These are phyloP conservation scores for Engraulis encrasicolus DNA, from an alignment of 2,113 vertebrate genomes.

Conservation along the genomic window DNA sequence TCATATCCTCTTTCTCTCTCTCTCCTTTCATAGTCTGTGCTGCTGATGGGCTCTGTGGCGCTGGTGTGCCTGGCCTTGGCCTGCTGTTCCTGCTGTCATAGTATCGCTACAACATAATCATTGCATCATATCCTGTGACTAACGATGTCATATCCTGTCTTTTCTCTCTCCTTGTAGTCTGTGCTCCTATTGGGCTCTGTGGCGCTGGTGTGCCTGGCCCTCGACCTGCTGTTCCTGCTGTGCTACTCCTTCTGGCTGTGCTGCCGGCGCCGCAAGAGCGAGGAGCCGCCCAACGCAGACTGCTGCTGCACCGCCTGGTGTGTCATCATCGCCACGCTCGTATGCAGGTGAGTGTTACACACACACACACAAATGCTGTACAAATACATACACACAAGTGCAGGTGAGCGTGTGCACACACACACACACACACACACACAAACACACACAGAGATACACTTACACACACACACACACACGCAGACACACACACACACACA, in stretches of 20 bases:
- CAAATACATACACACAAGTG: not conserved
- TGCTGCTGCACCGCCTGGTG: constrained; percentile 99
- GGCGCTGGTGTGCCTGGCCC: constrained; percentile 88
- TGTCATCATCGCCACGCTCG: constrained; percentile 93
- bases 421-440: no score
- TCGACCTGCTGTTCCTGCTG: constrained; percentile 93
- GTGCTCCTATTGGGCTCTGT: constrained; percentile 88
- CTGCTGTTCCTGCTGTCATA: no score
- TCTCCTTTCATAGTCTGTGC: not conserved
- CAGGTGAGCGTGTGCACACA: no score
- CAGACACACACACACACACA: no score
- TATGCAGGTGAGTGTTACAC: constrained; percentile 87
- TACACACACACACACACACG: not conserved
- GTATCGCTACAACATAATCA: not conserved
- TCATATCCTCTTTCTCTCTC: not conserved
- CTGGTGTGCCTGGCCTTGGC: constrained; percentile 89
- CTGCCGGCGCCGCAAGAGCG: constrained; percentile 85
- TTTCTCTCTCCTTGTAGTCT: constrained; percentile 73
- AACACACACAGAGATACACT: not conserved
- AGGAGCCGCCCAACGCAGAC: constrained; percentile 84
- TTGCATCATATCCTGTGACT: not conserved
- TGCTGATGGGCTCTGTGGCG: not conserved
- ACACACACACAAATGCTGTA: not conserved
- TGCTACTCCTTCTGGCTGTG: constrained; percentile 96
- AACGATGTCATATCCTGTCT: no score